Evolutionary conservation across 2,888 invertebrate species (phyloP).

Genomic region (Mythimna albipuncta): DNA sequence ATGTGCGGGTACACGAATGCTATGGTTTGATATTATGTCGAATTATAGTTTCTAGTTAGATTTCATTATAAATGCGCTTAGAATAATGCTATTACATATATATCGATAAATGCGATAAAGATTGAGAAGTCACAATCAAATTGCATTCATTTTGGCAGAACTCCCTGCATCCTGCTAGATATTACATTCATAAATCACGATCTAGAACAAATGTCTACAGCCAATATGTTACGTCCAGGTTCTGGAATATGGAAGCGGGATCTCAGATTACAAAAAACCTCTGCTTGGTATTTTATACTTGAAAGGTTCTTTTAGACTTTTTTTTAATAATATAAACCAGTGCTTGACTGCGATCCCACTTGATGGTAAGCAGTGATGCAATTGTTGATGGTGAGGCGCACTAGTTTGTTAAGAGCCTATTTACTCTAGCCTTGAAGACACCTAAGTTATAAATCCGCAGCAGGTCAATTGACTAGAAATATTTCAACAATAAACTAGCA

Average conservation of each 20-base stretch:
- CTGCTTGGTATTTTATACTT: background rate
- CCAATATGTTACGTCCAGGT: conserved; percentile 9
- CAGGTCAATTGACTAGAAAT: too few relatives aligned
- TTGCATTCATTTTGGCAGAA: conserved; percentile 31
- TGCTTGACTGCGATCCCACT: too few relatives aligned
- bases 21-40: too few relatives aligned
- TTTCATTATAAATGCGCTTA: background rate
- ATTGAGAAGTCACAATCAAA: conserved; percentile 25
- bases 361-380: too few relatives aligned
- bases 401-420: too few relatives aligned
- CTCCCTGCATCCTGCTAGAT: conserved; percentile 26
- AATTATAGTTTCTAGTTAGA: too few relatives aligned
- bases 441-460: too few relatives aligned
- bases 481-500: too few relatives aligned
- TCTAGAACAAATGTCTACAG: conserved; percentile 29
- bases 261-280: conserved; percentile 4
- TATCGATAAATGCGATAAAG: background rate
- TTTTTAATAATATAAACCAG: too few relatives aligned
- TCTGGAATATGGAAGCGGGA: conserved; percentile 2
- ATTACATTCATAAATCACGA: conserved; percentile 41
- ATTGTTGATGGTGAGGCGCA: too few relatives aligned
- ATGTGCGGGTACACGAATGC: too few relatives aligned
- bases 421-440: too few relatives aligned
- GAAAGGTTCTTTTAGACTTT: background rate
- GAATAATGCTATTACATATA: background rate